phyloP scores from a whole-genome alignment of 2,797 vertebrate genomes.

The Philypnodon macrostomus region DNA sequence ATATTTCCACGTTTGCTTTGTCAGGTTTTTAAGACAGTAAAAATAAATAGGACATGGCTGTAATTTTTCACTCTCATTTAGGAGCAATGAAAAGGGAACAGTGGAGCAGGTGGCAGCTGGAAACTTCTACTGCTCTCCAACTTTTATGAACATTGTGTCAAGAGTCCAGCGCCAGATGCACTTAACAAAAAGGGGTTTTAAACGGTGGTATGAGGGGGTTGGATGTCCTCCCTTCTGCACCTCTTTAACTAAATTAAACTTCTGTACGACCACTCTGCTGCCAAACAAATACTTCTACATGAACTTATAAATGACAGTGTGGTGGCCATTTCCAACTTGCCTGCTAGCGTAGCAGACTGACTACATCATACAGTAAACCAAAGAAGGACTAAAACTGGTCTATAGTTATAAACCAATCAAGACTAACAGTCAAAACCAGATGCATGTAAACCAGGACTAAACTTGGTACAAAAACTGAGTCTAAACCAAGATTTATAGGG shows the following conservation, averaged over 20 bases:
- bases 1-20: constrained; percentile 13
- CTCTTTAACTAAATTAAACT: constrained; percentile 61
- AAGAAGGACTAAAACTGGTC: too few species aligned
- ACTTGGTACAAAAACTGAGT: too few species aligned
- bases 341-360: too few species aligned
- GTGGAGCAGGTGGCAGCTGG: constrained; percentile 46
- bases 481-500: too few species aligned
- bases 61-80: constrained; percentile 27
- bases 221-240: constrained; percentile 43
- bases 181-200: constrained; percentile 29
- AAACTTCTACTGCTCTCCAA: constrained; percentile 37
- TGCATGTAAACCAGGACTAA: too few species aligned
- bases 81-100: constrained; percentile 30
- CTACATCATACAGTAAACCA: too few species aligned
- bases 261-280: constrained; percentile 35
- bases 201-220: constrained; percentile 30
- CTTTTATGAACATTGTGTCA: constrained; percentile 34
- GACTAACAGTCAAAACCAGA: too few species aligned
- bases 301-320: too few species aligned
- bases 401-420: too few species aligned
- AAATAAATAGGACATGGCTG: constrained; percentile 21
- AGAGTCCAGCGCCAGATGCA: constrained; percentile 27
- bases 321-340: too few species aligned
- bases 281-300: too few species aligned
- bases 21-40: constrained; percentile 15